A percentile compares a stretch with the other conserved stretches of the same genome.
These are phyloP conservation scores for Thaumetopoea pityocampa DNA, from an alignment of 1,140 invertebrate species.

Conservation along the genomic window DNA sequence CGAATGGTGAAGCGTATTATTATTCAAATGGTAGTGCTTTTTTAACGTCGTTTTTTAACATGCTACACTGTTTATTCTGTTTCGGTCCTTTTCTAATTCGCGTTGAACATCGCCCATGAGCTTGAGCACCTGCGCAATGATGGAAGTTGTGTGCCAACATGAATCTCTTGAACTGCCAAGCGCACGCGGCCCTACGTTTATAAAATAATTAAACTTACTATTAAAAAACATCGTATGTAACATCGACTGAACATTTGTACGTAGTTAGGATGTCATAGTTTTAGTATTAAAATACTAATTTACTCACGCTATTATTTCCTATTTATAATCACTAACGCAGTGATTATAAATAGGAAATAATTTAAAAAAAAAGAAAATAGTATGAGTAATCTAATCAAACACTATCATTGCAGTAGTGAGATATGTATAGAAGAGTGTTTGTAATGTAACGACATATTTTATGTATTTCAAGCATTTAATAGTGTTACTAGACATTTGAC, in stretches of 20 bases:
- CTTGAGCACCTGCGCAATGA: constrained; percentile 33
- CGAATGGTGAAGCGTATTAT: too few species aligned
- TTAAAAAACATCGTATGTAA: constrained; percentile 72
- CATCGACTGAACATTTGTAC: constrained; percentile 74
- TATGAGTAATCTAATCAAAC: constrained; percentile 30
- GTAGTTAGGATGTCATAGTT: constrained; percentile 56
- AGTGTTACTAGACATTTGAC: constrained; percentile 44
- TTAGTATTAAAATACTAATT: constrained; percentile 37
- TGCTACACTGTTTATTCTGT: neutral
- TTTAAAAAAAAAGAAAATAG: constrained; percentile 25
- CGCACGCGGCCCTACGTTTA: constrained; percentile 32
- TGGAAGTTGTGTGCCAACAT: constrained; percentile 18
- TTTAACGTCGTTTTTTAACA: constrained; percentile 19
- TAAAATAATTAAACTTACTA: constrained; percentile 45
- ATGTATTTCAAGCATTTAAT: constrained; percentile 65
- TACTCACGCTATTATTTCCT: too few species aligned
- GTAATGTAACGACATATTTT: constrained; percentile 41
- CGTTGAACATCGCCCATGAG: too few species aligned
- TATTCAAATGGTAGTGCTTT: too few species aligned
- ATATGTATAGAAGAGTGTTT: constrained; percentile 43
- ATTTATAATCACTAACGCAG: too few species aligned
- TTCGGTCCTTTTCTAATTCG: neutral
- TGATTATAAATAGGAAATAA: constrained; percentile 29
- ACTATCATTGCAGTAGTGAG: constrained; percentile 44
- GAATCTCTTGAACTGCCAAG: constrained; percentile 26